phyloP scores from a whole-genome alignment of 2,797 vertebrate genomes.

The Denticeps clupeoides region DNA sequence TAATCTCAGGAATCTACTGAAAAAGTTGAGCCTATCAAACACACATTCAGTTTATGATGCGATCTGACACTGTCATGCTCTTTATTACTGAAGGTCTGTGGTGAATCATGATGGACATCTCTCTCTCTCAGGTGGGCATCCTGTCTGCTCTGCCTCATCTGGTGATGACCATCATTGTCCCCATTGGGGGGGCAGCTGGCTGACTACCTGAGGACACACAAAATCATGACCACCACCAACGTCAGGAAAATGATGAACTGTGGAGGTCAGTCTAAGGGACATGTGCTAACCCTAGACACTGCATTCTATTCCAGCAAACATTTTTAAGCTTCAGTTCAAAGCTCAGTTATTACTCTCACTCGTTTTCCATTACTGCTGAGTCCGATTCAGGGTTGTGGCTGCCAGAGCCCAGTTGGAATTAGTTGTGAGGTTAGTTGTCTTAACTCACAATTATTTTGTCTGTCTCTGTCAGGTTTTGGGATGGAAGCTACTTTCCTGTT shows the following conservation, averaged over 20 bases:
- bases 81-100: no score
- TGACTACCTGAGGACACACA: conserved; percentile 68
- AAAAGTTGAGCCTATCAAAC: no score
- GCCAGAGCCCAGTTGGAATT: background rate
- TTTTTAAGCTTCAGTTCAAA: no score
- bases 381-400: no score
- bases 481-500: conserved; percentile 83
- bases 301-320: no score
- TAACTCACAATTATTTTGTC: background rate
- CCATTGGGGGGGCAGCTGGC: conserved; percentile 84
- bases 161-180: conserved; percentile 88
- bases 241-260: conserved; percentile 92
- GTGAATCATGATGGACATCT: background rate
- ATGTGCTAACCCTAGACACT: no score
- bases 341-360: no score
- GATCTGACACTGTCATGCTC: no score
- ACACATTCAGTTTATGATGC: no score
- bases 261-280: conserved; percentile 56
- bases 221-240: conserved; percentile 82
- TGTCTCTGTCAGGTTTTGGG: conserved; percentile 61
- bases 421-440: background rate
- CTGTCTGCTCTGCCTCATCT: conserved; percentile 82
- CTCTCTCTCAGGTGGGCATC: conserved; percentile 65
- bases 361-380: no score
- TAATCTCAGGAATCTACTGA: no score